Evolutionary conservation across 1,140 invertebrate species (phyloP), one percentile per base, ranked within the genome.

Genomic region (Belonocnema kinseyi): DNA sequence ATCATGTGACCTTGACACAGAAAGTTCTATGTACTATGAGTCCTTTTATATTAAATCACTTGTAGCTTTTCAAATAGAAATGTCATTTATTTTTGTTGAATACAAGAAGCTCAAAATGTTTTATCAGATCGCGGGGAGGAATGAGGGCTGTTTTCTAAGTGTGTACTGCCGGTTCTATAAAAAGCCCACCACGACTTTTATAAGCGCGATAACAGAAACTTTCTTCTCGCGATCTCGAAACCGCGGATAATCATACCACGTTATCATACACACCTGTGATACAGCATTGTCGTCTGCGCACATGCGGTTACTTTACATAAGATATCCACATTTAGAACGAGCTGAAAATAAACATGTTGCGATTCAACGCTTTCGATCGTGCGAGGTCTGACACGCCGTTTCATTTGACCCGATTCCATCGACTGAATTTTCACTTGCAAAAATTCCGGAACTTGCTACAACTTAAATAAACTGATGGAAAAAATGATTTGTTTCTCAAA

Each of bases 241-340:
- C 61, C 61, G 26, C 61, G 61, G 61, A 66, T 66, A 66, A 66
- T 66, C 61, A 66, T 66, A 66, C 61, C 8, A 66, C 33, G 21
- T 66, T 74, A 75, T 77, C 54, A 54, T 74, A 79, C 73, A 72
- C 82, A 82, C 78, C 78, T 83, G 83, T 77, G 78, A 46, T 54
- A 26, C 58, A 50, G 76, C 79, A 70, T 77, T 78, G 72, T 78
- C 79, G 82, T 84, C 72, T 70, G 77, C 83, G 78, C 80, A 79
- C 78, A 82, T 77, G 78, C 80, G 82, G 77, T 81, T 76, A 78
- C 80, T 84, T 84, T 85, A 83, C 80, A 84, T 84, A 84, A 83
- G 82, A 80, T 82, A 84, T 84, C 78, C 80, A 75, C 80, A 77
- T 81, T 80, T 84, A 85, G 80, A 74, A 66, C 56, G 71, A 73